Percentiles rank a stretch among this genome's conserved stretches.
These are phyloP conservation scores for Brachyhypopomus gauderio DNA, from an alignment of 2,113 vertebrate genomes.

Conservation along the genomic window DNA sequence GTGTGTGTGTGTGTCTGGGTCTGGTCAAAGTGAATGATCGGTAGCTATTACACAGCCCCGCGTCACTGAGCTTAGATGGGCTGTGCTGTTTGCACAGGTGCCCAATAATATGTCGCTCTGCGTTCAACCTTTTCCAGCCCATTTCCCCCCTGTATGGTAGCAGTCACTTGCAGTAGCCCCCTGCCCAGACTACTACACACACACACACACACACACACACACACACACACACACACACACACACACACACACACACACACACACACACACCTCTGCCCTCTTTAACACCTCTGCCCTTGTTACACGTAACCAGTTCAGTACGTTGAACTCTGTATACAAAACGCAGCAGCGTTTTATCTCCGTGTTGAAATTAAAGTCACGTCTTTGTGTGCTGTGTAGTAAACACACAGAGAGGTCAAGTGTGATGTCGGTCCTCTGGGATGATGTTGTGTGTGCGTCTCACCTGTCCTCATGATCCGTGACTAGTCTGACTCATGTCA, in stretches of 20 bases:
- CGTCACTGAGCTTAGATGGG: constrained; percentile 47
- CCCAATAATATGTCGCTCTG: constrained; percentile 49
- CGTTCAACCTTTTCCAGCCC: constrained; percentile 49
- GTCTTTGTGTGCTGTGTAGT: neutral
- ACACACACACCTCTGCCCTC: neutral
- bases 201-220: constrained; percentile 32
- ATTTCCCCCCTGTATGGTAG: constrained; percentile 44
- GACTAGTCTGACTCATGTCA: neutral
- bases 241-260: neutral
- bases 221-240: constrained; percentile 29
- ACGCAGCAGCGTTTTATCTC: neutral
- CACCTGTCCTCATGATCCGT: constrained; percentile 8
- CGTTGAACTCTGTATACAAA: neutral
- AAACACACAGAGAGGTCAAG: neutral
- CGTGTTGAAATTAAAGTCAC: neutral
- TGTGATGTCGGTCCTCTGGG: neutral
- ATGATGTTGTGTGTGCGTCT: neutral
- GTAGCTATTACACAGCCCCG: constrained; percentile 52
- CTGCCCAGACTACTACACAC: neutral
- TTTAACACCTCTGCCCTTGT: neutral
- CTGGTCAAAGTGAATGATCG: constrained; percentile 49
- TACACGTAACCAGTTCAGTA: neutral
- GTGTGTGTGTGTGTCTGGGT: constrained; percentile 49
- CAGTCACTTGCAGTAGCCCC: constrained; percentile 29
- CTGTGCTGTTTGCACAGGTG: constrained; percentile 60